A percentile compares a stretch with the other conserved stretches of the same genome.
These are phyloP conservation scores for Xestia ashworthii DNA, from an alignment of 2,888 invertebrate genomes.

Conservation along the genomic window DNA sequence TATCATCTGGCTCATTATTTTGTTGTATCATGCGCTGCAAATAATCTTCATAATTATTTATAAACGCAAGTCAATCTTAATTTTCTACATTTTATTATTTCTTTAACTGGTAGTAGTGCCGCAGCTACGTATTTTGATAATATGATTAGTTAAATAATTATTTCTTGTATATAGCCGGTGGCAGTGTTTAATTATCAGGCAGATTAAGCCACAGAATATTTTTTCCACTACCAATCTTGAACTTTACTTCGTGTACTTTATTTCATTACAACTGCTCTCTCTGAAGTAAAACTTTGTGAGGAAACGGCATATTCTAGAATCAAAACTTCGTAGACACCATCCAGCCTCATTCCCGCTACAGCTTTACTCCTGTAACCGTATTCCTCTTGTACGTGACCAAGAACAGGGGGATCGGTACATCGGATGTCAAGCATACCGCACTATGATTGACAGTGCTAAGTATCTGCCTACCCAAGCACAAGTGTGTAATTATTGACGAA, in stretches of 20 bases:
- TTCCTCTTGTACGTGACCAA: constrained; percentile 23
- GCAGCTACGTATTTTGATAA: background rate
- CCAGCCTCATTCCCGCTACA: background rate
- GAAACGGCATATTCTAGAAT: background rate
- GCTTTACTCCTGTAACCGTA: background rate
- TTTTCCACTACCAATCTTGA: background rate
- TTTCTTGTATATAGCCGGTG: background rate
- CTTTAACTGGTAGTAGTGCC: background rate
- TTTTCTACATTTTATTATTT: background rate
- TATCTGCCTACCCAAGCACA: constrained; percentile 45
- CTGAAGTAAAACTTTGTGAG: background rate
- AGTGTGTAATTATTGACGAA: constrained; percentile 17
- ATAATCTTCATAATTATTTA: background rate
- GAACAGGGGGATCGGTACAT: constrained; percentile 47
- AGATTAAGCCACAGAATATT: background rate
- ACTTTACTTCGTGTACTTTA: background rate
- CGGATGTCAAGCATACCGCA: constrained; percentile 43
- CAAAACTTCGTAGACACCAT: background rate
- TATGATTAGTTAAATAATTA: background rate
- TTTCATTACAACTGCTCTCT: background rate
- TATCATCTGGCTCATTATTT: background rate
- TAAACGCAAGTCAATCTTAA: background rate
- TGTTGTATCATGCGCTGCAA: background rate
- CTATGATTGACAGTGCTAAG: constrained; percentile 53
- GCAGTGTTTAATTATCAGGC: background rate